phyloP scores from a whole-genome alignment of 2,797 vertebrate species.

The Cetoscarus ocellatus region DNA sequence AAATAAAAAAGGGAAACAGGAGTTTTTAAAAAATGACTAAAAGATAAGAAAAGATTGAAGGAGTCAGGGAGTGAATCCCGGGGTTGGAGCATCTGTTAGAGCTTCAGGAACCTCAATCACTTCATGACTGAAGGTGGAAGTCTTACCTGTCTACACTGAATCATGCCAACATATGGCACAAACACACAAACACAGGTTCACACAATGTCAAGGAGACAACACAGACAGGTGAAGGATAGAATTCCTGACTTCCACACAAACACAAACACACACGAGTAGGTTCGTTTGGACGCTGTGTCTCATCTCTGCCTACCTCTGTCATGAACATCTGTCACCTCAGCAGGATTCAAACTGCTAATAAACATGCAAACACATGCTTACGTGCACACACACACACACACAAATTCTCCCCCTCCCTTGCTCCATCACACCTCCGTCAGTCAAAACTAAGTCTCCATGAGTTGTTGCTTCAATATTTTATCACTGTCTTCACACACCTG shows the following conservation, averaged over 20 bases:
- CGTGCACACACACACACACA: conserved; percentile 2
- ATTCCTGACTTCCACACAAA: conserved; percentile 58
- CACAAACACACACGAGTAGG: conserved; percentile 28
- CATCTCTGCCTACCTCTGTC: conserved; percentile 56
- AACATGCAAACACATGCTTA: conserved; percentile 44
- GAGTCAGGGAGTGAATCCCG: conserved; percentile 50
- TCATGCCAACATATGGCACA: conserved; percentile 45
- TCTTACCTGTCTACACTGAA: conserved; percentile 69
- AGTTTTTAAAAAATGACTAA: conserved; percentile 31
- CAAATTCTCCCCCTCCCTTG: background rate
- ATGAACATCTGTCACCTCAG: conserved; percentile 82
- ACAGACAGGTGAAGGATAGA: conserved; percentile 61
- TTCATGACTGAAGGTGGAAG: conserved; percentile 82
- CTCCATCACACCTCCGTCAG: conserved; percentile 23
- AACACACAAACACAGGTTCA: conserved; percentile 27
- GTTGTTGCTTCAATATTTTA: conserved; percentile 30
- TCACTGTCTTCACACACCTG: conserved; percentile 35
- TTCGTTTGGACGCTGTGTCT: conserved; percentile 54
- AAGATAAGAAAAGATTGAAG: conserved; percentile 26
- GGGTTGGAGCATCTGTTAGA: conserved; percentile 80
- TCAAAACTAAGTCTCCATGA: conserved; percentile 31
- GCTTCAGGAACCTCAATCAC: conserved; percentile 89
- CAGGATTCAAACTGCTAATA: conserved; percentile 68
- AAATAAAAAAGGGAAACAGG: conserved; percentile 10
- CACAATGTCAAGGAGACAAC: conserved; percentile 16